Conservation (phyloP, 2,797 vertebrate species). For the Sebastes vulpes region DNA sequence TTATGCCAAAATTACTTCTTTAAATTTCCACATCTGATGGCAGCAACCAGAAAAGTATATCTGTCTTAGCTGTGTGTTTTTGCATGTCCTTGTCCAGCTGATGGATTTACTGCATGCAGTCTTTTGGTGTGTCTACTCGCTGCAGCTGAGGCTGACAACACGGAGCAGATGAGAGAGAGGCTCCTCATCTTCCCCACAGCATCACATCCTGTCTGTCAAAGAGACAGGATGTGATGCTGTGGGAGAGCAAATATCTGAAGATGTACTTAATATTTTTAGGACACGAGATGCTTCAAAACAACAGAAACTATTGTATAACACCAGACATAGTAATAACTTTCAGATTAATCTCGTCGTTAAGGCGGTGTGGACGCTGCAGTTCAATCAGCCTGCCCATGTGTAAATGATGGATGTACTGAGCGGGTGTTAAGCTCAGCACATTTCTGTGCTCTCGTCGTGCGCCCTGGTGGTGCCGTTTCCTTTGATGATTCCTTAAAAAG, state of each 20-base stretch:
- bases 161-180: background rate
- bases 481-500: constrained; percentile 56
- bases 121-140: background rate
- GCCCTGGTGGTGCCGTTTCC: constrained; percentile 23
- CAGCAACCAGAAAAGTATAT: background rate
- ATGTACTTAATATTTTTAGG: background rate
- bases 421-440: constrained; percentile 35
- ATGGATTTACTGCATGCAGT: background rate
- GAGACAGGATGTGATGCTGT: too few relatives aligned
- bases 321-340: background rate
- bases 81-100: constrained; percentile 3
- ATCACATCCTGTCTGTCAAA: constrained; percentile 5
- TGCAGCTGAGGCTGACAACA: constrained; percentile 6
- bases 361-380: background rate
- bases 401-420: constrained; percentile 35
- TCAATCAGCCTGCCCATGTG: constrained; percentile 13
- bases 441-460: background rate
- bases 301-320: background rate
- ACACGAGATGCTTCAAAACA: background rate
- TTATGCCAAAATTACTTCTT: background rate
- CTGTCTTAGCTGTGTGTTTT: background rate
- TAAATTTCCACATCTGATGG: background rate
- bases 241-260: background rate
- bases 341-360: constrained; percentile 6
- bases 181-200: background rate